Conservation (phyloP, 2,113 vertebrate species). For the Rhinogobius similis region DNA sequence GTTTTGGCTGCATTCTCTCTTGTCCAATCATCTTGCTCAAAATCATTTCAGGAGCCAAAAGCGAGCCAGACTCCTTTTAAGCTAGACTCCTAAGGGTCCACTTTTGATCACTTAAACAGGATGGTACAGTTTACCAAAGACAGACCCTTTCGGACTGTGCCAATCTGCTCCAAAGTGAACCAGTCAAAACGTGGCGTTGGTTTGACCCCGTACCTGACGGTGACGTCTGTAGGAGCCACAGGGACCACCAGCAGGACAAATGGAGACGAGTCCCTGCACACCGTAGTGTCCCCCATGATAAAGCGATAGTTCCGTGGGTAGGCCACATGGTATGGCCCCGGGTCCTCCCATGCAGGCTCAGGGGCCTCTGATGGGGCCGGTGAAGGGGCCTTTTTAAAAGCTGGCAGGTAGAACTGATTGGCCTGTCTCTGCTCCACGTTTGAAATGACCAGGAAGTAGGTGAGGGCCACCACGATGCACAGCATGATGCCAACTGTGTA, state of each 20-base stretch:
- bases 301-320: slow-evolving; percentile 73
- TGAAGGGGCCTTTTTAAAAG: not conserved
- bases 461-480: not conserved
- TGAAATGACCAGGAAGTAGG: not conserved
- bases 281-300: slow-evolving; percentile 63
- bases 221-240: slow-evolving; percentile 23
- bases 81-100: too few species aligned
- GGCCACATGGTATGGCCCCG: slow-evolving; percentile 49
- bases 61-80: too few species aligned
- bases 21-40: too few species aligned
- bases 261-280: slow-evolving; percentile 44
- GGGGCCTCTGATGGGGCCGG: not conserved
- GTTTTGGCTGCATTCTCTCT: too few species aligned
- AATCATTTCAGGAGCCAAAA: too few species aligned
- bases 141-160: too few species aligned
- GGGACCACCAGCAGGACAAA: slow-evolving; percentile 77
- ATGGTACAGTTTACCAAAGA: too few species aligned
- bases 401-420: not conserved
- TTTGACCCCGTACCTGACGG: not conserved
- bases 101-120: too few species aligned
- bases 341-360: slow-evolving; percentile 23
- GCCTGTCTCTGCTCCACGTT: not conserved
- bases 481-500: not conserved
- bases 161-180: too few species aligned
- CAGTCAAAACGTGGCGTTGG: too few species aligned